These are phyloP conservation scores for Mimas tiliae DNA, from an alignment of 2,888 invertebrate species.

Conservation along the genomic window DNA sequence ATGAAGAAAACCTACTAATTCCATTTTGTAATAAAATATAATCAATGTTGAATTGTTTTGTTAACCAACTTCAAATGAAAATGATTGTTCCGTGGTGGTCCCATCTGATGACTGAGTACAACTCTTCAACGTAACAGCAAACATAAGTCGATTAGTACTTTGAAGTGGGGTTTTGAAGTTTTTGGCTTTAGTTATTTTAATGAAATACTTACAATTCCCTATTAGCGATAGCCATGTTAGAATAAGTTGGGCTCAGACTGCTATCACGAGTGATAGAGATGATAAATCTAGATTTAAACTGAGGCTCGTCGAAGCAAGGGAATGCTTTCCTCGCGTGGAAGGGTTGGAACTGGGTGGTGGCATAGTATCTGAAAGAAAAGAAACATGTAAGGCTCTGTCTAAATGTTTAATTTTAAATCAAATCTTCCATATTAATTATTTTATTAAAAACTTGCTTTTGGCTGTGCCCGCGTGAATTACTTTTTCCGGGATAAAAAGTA, in stretches of 20 bases:
- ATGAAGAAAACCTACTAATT: not conserved
- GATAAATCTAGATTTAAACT: conserved; percentile 89
- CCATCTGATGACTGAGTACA: too few relatives aligned
- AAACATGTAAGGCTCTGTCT: not conserved
- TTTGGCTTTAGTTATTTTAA: not conserved
- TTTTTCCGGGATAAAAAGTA: too few relatives aligned
- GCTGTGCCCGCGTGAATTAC: too few relatives aligned
- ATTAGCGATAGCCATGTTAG: conserved; percentile 86
- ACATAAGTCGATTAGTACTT: too few relatives aligned
- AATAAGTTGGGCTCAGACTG: conserved; percentile 79
- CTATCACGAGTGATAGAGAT: conserved; percentile 87
- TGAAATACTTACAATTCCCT: conserved; percentile 56
- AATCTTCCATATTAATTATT: too few relatives aligned
- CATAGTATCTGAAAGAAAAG: conserved; percentile 63
- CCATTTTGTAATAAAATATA: too few relatives aligned
- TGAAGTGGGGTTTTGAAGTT: too few relatives aligned
- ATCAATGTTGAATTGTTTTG: too few relatives aligned
- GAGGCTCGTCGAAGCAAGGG: conserved; percentile 95
- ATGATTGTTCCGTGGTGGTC: too few relatives aligned
- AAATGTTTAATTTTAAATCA: not conserved
- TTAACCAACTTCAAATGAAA: too few relatives aligned
- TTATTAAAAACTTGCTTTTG: too few relatives aligned
- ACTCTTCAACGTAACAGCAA: too few relatives aligned
- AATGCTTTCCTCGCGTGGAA: conserved; percentile 92
- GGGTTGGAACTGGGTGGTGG: conserved; percentile 92